phyloP scores from a whole-genome alignment of 2,888 invertebrate species.

The Drosophila hamatofila region DNA sequence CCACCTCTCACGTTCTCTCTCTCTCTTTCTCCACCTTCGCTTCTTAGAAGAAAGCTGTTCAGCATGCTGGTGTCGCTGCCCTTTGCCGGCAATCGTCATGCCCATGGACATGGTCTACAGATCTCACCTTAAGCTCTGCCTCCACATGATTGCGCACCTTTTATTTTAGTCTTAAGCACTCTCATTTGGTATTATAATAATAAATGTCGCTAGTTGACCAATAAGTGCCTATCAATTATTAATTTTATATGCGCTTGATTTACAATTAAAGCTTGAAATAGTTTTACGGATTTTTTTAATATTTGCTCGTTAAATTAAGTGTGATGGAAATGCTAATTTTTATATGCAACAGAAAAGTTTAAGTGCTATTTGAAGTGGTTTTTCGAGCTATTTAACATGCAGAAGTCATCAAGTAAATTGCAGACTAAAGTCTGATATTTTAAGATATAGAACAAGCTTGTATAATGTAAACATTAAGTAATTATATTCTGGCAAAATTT shows the following conservation, averaged over 20 bases:
- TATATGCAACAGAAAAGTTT: background rate
- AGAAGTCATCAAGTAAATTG: too few relatives aligned
- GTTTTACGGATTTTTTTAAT: conserved; percentile 12
- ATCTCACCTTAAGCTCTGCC: conserved; percentile 40
- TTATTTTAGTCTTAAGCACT: conserved; percentile 31
- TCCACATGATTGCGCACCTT: conserved; percentile 34
- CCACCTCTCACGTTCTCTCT: background rate
- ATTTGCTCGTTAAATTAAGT: background rate
- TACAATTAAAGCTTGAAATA: conserved; percentile 33
- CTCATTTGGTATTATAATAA: conserved; percentile 24
- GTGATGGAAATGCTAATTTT: background rate
- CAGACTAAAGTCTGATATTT: too few relatives aligned
- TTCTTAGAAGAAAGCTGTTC: conserved; percentile 71
- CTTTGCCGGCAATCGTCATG: conserved; percentile 60
- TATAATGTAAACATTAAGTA: too few relatives aligned
- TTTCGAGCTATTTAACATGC: too few relatives aligned
- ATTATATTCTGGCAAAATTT: too few relatives aligned
- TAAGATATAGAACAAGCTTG: too few relatives aligned
- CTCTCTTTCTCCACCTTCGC: conserved; percentile 22
- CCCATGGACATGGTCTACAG: conserved; percentile 52
- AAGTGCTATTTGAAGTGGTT: too few relatives aligned
- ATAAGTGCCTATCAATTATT: conserved; percentile 20
- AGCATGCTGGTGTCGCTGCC: conserved; percentile 78
- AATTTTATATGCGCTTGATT: background rate
- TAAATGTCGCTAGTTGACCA: conserved; percentile 24